Conservation (phyloP, 1,140 invertebrate genomes). For the Linepithema humile region DNA sequence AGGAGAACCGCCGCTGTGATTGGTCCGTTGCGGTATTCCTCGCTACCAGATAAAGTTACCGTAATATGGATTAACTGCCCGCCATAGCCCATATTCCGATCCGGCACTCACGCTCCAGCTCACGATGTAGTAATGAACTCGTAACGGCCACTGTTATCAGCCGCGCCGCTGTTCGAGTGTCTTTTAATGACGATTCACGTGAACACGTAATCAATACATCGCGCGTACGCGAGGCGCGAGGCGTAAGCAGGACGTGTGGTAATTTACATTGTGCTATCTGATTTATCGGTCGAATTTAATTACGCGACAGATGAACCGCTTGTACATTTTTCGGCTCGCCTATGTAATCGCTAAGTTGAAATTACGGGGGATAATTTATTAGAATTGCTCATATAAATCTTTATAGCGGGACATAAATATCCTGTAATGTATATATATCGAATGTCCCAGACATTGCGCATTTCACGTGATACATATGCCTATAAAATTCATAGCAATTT, state of each 20-base stretch:
- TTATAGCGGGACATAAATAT: too few relatives aligned
- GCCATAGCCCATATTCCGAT: slow-evolving; percentile 66
- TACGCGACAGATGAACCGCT: slow-evolving; percentile 32
- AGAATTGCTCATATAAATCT: background rate
- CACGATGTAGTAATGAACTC: slow-evolving; percentile 67
- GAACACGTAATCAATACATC: slow-evolving; percentile 50
- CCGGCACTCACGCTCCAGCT: slow-evolving; percentile 50
- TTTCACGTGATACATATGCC: background rate
- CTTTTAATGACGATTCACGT: slow-evolving; percentile 65
- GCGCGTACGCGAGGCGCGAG: background rate
- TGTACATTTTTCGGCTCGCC: background rate
- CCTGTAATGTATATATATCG: background rate
- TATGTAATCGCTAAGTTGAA: slow-evolving; percentile 33
- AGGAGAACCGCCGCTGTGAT: slow-evolving; percentile 59
- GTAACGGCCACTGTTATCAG: slow-evolving; percentile 63
- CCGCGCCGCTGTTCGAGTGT: slow-evolving; percentile 53
- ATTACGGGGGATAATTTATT: background rate
- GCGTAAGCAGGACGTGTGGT: background rate
- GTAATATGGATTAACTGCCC: slow-evolving; percentile 72
- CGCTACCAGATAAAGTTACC: slow-evolving; percentile 72
- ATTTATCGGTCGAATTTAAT: slow-evolving; percentile 52
- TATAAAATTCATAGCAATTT: slow-evolving; percentile 27
- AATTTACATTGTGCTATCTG: background rate
- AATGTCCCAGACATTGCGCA: background rate
- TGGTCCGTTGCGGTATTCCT: slow-evolving; percentile 73